Evolutionary conservation across 2,797 vertebrate species (phyloP), one percentile per base, ranked within the genome.

Genomic region (Phyllotis vaccarum): DNA sequence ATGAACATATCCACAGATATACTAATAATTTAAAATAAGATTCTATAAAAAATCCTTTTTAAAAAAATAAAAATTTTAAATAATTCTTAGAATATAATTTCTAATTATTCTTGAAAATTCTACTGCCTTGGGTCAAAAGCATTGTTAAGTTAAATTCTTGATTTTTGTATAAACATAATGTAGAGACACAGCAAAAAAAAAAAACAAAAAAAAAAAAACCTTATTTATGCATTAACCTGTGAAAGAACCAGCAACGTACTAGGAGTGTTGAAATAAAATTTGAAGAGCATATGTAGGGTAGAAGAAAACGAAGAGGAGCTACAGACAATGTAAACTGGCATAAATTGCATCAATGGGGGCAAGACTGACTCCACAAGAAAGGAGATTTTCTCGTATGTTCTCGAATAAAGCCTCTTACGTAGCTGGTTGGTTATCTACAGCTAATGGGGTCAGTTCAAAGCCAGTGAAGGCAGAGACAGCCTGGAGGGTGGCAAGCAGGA

Each of bases 231-330:
- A 14, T n/a, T 72, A 60, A 52, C 91, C 74, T 93, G 31, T 34
- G 17, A 90, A 37, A 92, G 58, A 87, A 40, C 14, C 29, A 94
- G 3, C 27, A 94, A 49, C 40, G 89, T 76, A 83, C 52, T 60
- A 92, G n/a, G 27, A 60, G 5, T n/a, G 7, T 91, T 40, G 52
- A 91, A 81, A 91, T 81, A 89, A 96, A 90, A 80, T 58, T 40
- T 43, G 14, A 92, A 92, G 46, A 90, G 40, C 34, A 21, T 52
- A 21, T 27, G 37, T n/a, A 89, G 24, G 46, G 46, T 68, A 85
- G 72, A 80, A 95, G 29, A 37, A 89, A 3, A 7, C 27, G 3
- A 95, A 68, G 29, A 5, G 14, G 24, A 58, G n/a, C 58, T 82
- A 70, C 52, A 83, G 80, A 85, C 56, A 86, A 91, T 56, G 46